phyloP scores from a whole-genome alignment of 1,140 invertebrate genomes.

The Lysiphlebus fabarum region DNA sequence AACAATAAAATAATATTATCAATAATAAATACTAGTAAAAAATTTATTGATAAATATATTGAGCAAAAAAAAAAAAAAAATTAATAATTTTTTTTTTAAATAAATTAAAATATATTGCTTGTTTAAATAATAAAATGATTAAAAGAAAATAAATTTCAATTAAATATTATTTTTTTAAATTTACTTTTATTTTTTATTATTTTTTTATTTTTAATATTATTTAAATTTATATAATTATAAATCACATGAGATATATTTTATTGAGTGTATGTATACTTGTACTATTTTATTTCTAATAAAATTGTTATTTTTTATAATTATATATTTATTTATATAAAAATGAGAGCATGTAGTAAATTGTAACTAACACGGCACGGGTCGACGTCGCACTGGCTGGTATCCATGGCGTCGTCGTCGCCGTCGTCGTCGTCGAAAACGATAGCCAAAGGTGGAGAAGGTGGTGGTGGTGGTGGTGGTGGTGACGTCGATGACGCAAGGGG shows the following conservation, averaged over 20 bases:
- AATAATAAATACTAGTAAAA: background rate
- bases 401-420: slow-evolving; percentile 17
- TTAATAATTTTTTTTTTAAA: too few relatives aligned
- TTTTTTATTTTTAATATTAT: background rate
- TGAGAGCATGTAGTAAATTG: background rate
- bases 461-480: slow-evolving; percentile 8
- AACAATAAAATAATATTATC: background rate
- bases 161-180: background rate
- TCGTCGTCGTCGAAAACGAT: slow-evolving; percentile 5
- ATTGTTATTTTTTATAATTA: background rate
- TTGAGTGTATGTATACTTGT: background rate
- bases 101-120: too few relatives aligned
- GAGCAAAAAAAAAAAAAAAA: too few relatives aligned
- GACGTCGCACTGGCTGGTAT: slow-evolving; percentile 24
- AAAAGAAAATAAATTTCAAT: background rate
- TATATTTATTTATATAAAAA: slow-evolving; percentile 7
- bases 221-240: background rate
- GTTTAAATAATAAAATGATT: too few relatives aligned
- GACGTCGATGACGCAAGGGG: slow-evolving; percentile 18
- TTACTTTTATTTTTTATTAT: slow-evolving; percentile 7
- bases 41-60: background rate
- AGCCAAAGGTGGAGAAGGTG: background rate
- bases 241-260: background rate
- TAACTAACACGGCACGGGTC: slow-evolving; percentile 21
- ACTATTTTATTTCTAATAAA: background rate